phyloP scores from a whole-genome alignment of 2,888 invertebrate genomes.

The Trissoscelio sp. region DNA sequence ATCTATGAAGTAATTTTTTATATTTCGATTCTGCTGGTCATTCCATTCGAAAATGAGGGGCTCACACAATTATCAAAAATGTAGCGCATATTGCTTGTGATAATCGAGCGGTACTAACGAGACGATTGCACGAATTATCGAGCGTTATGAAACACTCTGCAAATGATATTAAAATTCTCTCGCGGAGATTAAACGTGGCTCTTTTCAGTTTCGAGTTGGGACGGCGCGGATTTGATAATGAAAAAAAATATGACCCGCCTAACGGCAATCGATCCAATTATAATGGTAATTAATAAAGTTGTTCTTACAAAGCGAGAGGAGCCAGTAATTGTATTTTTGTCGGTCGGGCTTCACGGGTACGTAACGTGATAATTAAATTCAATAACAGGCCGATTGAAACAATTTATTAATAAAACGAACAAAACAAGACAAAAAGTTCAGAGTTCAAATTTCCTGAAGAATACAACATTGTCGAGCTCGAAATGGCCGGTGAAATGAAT shows the following conservation, averaged over 20 bases:
- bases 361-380: no score
- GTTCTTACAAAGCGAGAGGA: neutral
- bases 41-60: constrained; percentile 5
- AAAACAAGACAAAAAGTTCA: no score
- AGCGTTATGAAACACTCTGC: constrained; percentile 24
- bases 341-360: no score
- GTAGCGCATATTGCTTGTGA: constrained; percentile 4
- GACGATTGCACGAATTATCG: constrained; percentile 36
- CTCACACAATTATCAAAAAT: constrained; percentile 30
- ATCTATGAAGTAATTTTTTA: constrained; percentile 53
- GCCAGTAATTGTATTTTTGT: no score
- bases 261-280: constrained; percentile 11
- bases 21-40: constrained; percentile 6
- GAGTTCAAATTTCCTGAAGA: no score
- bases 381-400: no score
- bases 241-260: neutral
- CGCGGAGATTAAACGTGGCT: constrained; percentile 1
- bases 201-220: constrained; percentile 9
- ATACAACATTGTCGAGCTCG: no score
- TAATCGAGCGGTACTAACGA: constrained; percentile 28
- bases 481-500: no score
- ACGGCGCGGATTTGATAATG: neutral
- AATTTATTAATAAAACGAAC: no score
- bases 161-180: constrained; percentile 8
- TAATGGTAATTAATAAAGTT: no score